Percentiles rank a stretch among this genome's conserved stretches.
Conservation (phyloP, 2,888 invertebrate species). For the Athalia circularis region DNA sequence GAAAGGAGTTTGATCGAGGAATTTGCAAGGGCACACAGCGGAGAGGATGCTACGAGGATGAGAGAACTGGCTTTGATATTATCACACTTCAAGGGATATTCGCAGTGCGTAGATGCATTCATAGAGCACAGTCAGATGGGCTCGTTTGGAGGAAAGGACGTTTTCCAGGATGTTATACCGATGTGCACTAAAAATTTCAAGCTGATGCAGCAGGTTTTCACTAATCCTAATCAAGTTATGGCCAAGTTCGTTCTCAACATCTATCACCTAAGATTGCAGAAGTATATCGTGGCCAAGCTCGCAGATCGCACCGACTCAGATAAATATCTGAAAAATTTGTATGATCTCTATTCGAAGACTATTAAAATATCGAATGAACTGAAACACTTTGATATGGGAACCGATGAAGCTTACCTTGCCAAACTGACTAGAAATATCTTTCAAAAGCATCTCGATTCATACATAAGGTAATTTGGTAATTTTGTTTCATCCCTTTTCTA, state of each 20-base stretch:
- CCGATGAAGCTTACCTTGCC: slow-evolving; percentile 85
- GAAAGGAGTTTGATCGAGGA: slow-evolving; percentile 94
- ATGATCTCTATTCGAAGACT: slow-evolving; percentile 92
- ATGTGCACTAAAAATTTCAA: slow-evolving; percentile 92
- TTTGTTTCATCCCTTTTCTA: slow-evolving; percentile 33
- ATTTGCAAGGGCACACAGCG: slow-evolving; percentile 92
- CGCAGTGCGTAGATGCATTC: slow-evolving; percentile 96
- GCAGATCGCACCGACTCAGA: slow-evolving; percentile 89
- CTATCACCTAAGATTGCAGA: slow-evolving; percentile 92
- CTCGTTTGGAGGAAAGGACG: slow-evolving; percentile 89
- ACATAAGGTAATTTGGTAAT: slow-evolving; percentile 78
- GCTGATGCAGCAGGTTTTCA: slow-evolving; percentile 92
- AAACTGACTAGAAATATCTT: slow-evolving; percentile 90
- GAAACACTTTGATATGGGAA: slow-evolving; percentile 84
- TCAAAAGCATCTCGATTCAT: slow-evolving; percentile 85
- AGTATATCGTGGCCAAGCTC: slow-evolving; percentile 88
- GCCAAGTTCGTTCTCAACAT: slow-evolving; percentile 97
- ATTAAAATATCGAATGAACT: slow-evolving; percentile 85
- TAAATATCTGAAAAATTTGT: slow-evolving; percentile 90
- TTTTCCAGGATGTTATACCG: slow-evolving; percentile 92
- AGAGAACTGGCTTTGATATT: slow-evolving; percentile 93
- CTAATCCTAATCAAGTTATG: slow-evolving; percentile 97
- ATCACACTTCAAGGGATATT: slow-evolving; percentile 97
- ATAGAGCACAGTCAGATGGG: slow-evolving; percentile 97
- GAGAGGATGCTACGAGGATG: slow-evolving; percentile 91